phyloP scores from a whole-genome alignment of 2,113 vertebrate genomes.

The Neodon shergylaensis region DNA sequence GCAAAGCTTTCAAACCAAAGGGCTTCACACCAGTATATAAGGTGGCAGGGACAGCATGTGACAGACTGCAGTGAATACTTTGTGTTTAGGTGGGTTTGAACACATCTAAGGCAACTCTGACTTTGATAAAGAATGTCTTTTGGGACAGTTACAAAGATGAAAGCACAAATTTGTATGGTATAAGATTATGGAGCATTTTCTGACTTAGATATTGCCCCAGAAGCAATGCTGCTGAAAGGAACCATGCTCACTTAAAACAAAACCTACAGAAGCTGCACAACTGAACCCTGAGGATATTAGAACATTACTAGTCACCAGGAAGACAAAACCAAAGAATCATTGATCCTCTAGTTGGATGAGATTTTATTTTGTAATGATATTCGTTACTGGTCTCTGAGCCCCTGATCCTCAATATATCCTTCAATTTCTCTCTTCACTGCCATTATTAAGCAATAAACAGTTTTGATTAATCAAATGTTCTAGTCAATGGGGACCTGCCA shows the following conservation, averaged over 20 bases:
- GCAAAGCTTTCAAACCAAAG: conserved; percentile 73
- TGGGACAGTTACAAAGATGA: conserved; percentile 65
- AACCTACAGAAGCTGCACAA: conserved; percentile 1
- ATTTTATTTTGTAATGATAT: conserved; percentile 66
- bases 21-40: conserved; percentile 46
- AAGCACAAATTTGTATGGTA: conserved; percentile 70
- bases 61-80: conserved; percentile 70
- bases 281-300: conserved; percentile 49
- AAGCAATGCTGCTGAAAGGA: conserved; percentile 47
- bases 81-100: conserved; percentile 70
- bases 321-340: conserved; percentile 47
- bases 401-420: background rate
- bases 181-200: conserved; percentile 54
- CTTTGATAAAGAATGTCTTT: conserved; percentile 75
- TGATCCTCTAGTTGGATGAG: conserved; percentile 26
- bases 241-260: conserved; percentile 54
- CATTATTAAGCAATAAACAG: conserved; percentile 49
- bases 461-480: conserved; percentile 52
- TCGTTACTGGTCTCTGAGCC: conserved; percentile 23
- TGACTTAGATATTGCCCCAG: conserved; percentile 51
- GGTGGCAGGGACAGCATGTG: conserved; percentile 49
- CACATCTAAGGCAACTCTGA: conserved; percentile 72
- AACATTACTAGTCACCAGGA: conserved; percentile 52
- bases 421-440: conserved; percentile 40
- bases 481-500: background rate